phyloP scores from a whole-genome alignment of 2,797 vertebrate genomes.

The Falco berigora region DNA sequence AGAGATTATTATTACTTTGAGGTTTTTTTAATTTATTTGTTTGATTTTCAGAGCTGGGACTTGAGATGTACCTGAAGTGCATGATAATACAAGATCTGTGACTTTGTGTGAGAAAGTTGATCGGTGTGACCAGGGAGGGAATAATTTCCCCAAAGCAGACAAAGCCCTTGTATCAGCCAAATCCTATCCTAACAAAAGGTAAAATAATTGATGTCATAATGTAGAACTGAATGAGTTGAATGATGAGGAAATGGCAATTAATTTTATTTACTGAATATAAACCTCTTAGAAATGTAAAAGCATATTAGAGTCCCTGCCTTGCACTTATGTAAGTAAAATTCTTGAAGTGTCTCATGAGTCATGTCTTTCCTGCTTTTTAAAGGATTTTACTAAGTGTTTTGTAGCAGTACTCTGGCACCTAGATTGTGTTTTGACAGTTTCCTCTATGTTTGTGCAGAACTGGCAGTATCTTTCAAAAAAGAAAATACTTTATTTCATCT shows the following conservation, averaged over 20 bases:
- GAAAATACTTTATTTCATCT: not conserved
- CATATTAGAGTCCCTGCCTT: not conserved
- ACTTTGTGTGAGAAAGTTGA: not conserved
- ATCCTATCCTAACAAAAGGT: not conserved
- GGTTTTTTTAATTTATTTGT: not conserved
- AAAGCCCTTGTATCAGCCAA: not conserved
- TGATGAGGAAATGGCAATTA: not conserved
- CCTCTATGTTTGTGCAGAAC: not conserved
- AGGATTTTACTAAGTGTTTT: not conserved
- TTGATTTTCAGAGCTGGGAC: not conserved
- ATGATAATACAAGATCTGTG: not conserved
- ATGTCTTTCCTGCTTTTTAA: not conserved
- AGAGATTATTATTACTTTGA: not conserved
- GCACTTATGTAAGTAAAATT: not conserved
- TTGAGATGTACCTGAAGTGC: not conserved
- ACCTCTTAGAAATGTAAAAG: not conserved
- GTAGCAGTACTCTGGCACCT: not conserved
- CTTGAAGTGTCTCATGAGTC: not conserved
- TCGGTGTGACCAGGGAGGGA: not conserved
- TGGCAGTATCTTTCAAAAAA: not conserved
- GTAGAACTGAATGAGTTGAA: not conserved
- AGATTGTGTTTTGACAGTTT: slow-evolving; percentile 45
- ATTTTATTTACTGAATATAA: not conserved
- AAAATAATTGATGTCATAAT: not conserved
- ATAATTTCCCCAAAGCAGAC: not conserved